Conservation (phyloP, 2,888 invertebrate genomes). For the Idaea straminata region DNA sequence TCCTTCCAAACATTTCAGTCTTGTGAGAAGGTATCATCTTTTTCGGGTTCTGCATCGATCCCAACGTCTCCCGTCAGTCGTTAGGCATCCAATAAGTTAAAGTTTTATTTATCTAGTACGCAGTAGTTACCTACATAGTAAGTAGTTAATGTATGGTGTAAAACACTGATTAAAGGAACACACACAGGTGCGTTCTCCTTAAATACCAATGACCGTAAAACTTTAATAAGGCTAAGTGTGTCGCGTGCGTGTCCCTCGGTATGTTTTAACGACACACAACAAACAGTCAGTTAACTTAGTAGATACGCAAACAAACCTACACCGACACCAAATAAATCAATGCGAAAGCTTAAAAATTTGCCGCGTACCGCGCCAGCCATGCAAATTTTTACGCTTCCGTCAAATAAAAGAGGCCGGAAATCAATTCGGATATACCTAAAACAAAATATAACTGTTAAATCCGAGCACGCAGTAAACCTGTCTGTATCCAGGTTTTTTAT, state of each 20-base stretch:
- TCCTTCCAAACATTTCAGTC: too few species aligned
- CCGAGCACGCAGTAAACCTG: conserved; percentile 31
- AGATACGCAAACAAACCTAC: conserved; percentile 8
- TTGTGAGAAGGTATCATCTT: too few species aligned
- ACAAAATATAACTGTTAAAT: conserved; percentile 34
- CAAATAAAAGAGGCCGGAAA: conserved; percentile 14
- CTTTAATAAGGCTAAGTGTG: not conserved
- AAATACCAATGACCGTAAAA: not conserved
- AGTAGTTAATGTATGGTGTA: not conserved
- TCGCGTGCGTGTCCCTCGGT: not conserved
- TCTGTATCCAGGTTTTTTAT: not conserved
- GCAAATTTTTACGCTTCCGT: conserved; percentile 15
- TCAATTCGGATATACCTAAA: conserved; percentile 11
- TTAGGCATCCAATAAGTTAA: too few species aligned
- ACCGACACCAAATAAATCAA: conserved; percentile 7
- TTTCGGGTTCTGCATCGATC: too few species aligned
- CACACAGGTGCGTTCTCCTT: not conserved
- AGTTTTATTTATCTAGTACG: too few species aligned
- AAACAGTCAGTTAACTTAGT: not conserved
- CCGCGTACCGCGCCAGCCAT: not conserved
- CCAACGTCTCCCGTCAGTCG: too few species aligned
- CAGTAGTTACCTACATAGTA: not conserved
- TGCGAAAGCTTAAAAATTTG: conserved; percentile 14
- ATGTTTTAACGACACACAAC: conserved; percentile 1
- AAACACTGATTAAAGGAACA: not conserved